Conservation (phyloP, 2,888 invertebrate genomes). For the Caenorhabditis sp. region DNA sequence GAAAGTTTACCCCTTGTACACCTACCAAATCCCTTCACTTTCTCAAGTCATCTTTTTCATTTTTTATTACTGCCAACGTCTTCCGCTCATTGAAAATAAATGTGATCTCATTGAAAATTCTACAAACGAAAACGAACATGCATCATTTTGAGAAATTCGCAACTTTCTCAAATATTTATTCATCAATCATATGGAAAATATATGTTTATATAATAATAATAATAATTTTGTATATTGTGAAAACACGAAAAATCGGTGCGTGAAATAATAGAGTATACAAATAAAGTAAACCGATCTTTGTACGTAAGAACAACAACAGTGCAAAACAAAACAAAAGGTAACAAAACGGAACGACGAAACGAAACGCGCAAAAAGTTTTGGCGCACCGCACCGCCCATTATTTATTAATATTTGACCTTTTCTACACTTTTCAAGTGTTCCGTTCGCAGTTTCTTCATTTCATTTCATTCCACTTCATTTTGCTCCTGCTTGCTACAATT, state of each 20-base stretch:
- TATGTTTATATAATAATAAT: background rate
- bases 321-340: too few species aligned
- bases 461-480: background rate
- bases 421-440: background rate
- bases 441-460: background rate
- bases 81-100: conserved; percentile 1
- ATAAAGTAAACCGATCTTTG: background rate
- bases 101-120: background rate
- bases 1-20: too few species aligned
- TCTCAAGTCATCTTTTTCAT: background rate
- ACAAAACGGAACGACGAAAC: background rate
- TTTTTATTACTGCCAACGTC: conserved; percentile 9
- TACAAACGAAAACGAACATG: conserved; percentile 1
- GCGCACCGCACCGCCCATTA: background rate
- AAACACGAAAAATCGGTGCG: background rate
- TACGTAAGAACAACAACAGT: too few species aligned
- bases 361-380: background rate
- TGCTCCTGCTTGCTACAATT: background rate
- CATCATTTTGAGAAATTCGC: conserved; percentile 1
- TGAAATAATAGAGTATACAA: background rate
- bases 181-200: background rate
- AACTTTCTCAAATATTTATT: conserved; percentile 1
- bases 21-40: background rate
- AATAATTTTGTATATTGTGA: background rate
- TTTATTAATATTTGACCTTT: background rate